Conservation (phyloP, 2,113 vertebrate genomes). For the Oryctolagus cuniculus region DNA sequence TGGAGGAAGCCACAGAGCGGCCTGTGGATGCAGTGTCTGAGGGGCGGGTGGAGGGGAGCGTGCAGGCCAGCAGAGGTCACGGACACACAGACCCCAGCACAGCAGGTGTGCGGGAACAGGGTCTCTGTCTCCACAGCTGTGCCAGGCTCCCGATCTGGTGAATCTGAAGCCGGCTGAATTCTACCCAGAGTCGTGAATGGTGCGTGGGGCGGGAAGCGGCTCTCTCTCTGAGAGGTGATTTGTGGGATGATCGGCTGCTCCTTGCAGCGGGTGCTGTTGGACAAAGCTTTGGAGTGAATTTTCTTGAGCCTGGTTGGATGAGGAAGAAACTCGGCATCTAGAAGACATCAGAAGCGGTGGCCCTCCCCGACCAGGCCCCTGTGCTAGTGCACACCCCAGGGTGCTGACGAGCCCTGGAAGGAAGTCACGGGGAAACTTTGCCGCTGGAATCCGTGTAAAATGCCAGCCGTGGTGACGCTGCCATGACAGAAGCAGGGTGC, state of each 20-base stretch:
- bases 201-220: background rate
- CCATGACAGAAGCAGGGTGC: background rate
- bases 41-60: accelerated
- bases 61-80: background rate
- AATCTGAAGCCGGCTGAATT: background rate
- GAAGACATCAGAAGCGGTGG: background rate
- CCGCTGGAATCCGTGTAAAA: background rate
- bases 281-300: background rate
- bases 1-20: background rate
- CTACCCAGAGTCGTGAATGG: background rate
- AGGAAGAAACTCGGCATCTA: background rate
- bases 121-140: background rate
- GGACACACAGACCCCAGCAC: background rate
- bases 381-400: background rate
- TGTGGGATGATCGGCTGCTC: background rate
- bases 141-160: background rate
- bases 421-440: background rate
- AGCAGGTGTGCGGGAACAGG: accelerated
- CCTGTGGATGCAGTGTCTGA: background rate
- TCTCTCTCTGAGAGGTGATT: background rate
- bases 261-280: background rate
- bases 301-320: background rate
- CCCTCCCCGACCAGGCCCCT: accelerated
- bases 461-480: background rate
- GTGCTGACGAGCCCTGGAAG: background rate